Percentiles rank a stretch among this genome's conserved stretches.
Conservation (phyloP, 2,888 invertebrate species). For the Drosophila peninsularis region DNA sequence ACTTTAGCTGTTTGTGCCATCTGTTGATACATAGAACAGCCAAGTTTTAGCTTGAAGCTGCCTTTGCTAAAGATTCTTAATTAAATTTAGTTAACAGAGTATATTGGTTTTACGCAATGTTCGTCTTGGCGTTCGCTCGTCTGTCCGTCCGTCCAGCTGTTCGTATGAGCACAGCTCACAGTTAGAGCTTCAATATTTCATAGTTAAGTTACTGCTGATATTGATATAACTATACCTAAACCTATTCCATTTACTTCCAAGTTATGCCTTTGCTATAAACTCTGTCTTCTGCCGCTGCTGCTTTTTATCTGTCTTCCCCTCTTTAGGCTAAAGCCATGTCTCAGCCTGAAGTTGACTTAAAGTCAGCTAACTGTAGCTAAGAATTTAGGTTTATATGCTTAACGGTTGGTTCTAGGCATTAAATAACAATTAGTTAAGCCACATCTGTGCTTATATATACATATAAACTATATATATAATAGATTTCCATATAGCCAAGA, state of each 20-base stretch:
- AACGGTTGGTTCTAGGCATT: not conserved
- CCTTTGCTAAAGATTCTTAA: not conserved
- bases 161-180: too few relatives aligned
- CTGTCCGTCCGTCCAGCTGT: too few relatives aligned
- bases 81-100: not conserved
- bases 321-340: not conserved
- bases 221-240: too few relatives aligned
- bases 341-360: not conserved
- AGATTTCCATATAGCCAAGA: not conserved
- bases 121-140: too few relatives aligned
- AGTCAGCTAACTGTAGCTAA: not conserved
- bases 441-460: not conserved
- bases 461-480: not conserved
- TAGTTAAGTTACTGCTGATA: too few relatives aligned
- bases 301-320: not conserved
- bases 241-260: too few relatives aligned
- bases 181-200: too few relatives aligned
- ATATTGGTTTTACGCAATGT: not conserved
- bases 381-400: slow-evolving; percentile 7
- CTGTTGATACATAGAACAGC: not conserved
- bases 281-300: not conserved
- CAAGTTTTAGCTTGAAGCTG: not conserved
- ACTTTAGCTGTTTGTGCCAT: not conserved
- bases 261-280: not conserved
- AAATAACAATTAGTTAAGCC: slow-evolving; percentile 3